Percentiles rank a stretch among this genome's conserved stretches.
phyloP scores from a whole-genome alignment of 53 echinoderm and acorn worm species.

The Hippasteria phrygiana region DNA sequence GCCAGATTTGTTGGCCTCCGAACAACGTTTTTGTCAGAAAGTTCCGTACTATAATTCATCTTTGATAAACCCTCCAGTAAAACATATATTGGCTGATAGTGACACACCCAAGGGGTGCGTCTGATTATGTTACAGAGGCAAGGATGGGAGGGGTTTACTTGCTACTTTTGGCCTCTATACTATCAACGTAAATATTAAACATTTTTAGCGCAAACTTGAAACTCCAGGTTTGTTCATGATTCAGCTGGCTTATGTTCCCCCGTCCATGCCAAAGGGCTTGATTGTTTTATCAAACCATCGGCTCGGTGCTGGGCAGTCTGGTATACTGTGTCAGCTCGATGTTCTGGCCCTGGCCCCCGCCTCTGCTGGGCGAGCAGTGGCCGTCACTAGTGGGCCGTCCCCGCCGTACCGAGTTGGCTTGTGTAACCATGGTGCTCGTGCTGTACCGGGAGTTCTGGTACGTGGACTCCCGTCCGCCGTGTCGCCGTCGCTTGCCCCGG shows the following conservation, averaged over 20 bases:
- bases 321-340: conserved; percentile 64
- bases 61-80: no score
- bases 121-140: no score
- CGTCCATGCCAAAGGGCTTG: no score
- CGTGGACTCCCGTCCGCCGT: conserved; percentile 23
- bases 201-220: neutral
- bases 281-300: conserved; percentile 5
- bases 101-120: no score
- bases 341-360: conserved; percentile 24
- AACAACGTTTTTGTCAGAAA: no score
- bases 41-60: no score
- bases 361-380: conserved; percentile 47
- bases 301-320: conserved; percentile 46
- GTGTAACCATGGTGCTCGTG: conserved; percentile 35
- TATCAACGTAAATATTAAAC: neutral
- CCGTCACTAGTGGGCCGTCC: conserved; percentile 39
- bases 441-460: conserved; percentile 50
- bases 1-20: no score
- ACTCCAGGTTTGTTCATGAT: neutral
- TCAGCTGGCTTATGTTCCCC: neutral
- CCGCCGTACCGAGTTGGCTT: conserved; percentile 27
- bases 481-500: neutral
- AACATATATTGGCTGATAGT: no score
- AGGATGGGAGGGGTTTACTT: no score
- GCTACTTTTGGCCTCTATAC: neutral